Conservation (phyloP, 2,113 vertebrate genomes). For the Baryphthengus martii region DNA sequence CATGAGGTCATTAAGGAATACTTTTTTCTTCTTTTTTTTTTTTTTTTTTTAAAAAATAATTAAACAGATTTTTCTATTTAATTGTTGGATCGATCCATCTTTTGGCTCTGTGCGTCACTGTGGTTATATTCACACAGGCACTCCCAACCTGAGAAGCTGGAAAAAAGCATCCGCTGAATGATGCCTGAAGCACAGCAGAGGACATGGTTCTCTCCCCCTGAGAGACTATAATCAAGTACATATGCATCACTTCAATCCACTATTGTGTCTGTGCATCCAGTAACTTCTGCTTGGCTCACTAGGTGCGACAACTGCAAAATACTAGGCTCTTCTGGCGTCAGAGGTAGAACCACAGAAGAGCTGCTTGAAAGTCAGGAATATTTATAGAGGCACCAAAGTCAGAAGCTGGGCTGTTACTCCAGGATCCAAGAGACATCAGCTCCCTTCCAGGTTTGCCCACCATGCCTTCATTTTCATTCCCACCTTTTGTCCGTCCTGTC, state of each 20-base stretch:
- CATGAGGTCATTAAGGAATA: background rate
- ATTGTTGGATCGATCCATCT: background rate
- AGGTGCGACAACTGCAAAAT: background rate
- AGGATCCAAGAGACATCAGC: background rate
- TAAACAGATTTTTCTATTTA: slow-evolving; percentile 8
- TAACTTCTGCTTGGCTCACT: background rate
- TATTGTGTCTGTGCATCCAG: background rate
- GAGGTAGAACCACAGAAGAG: background rate
- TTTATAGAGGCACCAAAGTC: background rate
- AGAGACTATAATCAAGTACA: slow-evolving; percentile 21
- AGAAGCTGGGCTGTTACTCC: background rate
- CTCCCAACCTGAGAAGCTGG: background rate
- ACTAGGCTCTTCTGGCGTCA: background rate
- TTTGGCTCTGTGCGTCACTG: background rate
- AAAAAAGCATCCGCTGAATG: background rate
- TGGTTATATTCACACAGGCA: background rate
- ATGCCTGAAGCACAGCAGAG: background rate
- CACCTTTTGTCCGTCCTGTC: background rate
- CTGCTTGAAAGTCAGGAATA: background rate
- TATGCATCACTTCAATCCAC: background rate
- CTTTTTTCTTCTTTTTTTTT: background rate
- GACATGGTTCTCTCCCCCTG: background rate
- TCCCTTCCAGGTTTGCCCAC: background rate
- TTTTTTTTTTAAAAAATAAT: background rate
- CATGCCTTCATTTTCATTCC: background rate